These are phyloP conservation scores for Pangasius sanitwongsei DNA, from an alignment of 2,797 vertebrate genomes.

Conservation along the genomic window DNA sequence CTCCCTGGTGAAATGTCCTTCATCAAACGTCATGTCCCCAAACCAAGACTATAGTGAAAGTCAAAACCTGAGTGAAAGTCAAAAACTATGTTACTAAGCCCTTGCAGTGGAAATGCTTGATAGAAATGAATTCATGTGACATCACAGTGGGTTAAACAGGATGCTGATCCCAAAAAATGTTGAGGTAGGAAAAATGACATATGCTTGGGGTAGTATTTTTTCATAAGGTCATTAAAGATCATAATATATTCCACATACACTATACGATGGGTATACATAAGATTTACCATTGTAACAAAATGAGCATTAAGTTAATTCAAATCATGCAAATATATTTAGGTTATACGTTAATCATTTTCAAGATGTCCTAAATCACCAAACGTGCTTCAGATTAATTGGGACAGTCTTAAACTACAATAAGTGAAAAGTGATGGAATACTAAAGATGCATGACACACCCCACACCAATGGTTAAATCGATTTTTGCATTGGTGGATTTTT, in stretches of 20 bases:
- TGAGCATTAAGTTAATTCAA: neutral
- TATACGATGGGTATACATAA: neutral
- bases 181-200: neutral
- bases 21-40: neutral
- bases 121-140: neutral
- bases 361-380: neutral
- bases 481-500: neutral
- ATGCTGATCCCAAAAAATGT: neutral
- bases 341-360: neutral
- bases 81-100: neutral
- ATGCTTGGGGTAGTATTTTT: neutral
- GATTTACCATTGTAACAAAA: neutral
- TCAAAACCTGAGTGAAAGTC: neutral
- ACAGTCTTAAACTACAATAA: neutral
- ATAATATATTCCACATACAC: neutral
- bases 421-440: neutral
- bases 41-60: neutral
- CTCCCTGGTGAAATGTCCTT: neutral
- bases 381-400: neutral
- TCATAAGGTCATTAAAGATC: neutral
- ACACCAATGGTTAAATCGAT: neutral
- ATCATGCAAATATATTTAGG: neutral
- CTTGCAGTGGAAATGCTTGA: neutral
- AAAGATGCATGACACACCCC: neutral
- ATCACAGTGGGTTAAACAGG: neutral